Base-by-base conservation (phyloP, 2,113 vertebrate genomes). In the Ciconia maguari region DNA sequence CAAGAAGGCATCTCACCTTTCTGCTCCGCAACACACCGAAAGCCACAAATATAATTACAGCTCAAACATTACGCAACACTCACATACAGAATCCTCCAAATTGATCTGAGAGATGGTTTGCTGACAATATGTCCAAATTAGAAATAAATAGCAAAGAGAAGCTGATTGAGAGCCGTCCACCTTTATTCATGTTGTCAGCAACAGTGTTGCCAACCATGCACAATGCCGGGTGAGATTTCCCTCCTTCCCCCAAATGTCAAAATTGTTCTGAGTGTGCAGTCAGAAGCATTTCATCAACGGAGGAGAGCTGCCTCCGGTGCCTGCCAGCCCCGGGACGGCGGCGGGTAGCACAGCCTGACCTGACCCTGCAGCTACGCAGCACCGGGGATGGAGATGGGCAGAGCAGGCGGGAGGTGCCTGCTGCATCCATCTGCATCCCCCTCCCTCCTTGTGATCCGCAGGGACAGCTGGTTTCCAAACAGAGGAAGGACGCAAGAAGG, bases 151-250 rank as follows among this genome's bases (percentile, higher is more conserved):
- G 77, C 48, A 74, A 79, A 77, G 55, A 77, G 61, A 78, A 89
- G 81, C n/a, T 64, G 88, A 90, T 52, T 57, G 97, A 96, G 83
- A 95, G 58, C 74, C 8, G 1, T 82, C 74, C 64, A 96, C 95
- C 96, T 97, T 93, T 87, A 98, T 97, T 94, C 81, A 88, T 93
- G 83, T 90, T 97, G 95, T 96, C 98, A 98, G 97, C 52, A 72
- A 65, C 83, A 91, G 88, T 98, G 97, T 82, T 97, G 97, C 98
- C 92, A 96, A 96, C 97, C 65, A 91, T 77, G 95, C 95, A 95
- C 69, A 94, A 97, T 85, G 97, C 93, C 75, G 34, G 60, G 74
- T 66, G 93, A 54, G 80, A 93, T 93, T 91, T 90, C 91, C 90
- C 91, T 97, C 88, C 65, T 97, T 96, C 90, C 78, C 82, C 87